These are phyloP conservation scores for Stomorhina lunata DNA, from an alignment of 2,888 invertebrate species.

Conservation along the genomic window DNA sequence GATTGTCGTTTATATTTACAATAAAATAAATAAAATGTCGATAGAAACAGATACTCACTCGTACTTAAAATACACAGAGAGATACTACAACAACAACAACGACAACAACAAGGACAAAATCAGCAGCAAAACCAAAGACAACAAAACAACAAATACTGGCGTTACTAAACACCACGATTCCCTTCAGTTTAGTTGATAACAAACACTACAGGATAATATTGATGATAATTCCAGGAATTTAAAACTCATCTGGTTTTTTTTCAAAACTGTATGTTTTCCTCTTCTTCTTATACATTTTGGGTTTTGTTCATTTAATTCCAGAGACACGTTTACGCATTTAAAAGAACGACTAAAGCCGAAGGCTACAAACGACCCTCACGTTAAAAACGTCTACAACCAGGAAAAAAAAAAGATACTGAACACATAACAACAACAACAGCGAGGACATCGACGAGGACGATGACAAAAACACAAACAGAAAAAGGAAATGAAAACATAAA, in stretches of 20 bases:
- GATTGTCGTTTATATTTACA: neutral
- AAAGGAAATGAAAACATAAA: slow-evolving; percentile 56
- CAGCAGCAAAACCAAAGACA: slow-evolving; percentile 8
- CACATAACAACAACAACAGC: slow-evolving; percentile 24
- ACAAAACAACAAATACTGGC: slow-evolving; percentile 26
- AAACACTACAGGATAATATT: slow-evolving; percentile 63
- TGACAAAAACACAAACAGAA: slow-evolving; percentile 15
- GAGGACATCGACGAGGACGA: neutral
- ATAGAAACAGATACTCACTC: neutral
- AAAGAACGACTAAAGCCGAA: slow-evolving; percentile 57
- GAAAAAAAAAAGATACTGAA: slow-evolving; percentile 7
- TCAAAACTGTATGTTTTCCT: neutral
- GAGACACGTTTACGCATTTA: slow-evolving; percentile 61
- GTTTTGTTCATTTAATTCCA: neutral
- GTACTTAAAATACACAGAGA: neutral
- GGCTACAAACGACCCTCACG: slow-evolving; percentile 59
- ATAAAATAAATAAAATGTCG: neutral
- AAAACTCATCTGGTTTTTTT: slow-evolving; percentile 53
- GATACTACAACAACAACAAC: neutral
- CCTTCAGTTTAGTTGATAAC: slow-evolving; percentile 57
- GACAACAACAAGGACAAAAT: neutral
- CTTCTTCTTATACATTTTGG: too few relatives aligned
- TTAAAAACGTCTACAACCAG: slow-evolving; percentile 11
- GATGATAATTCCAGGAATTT: slow-evolving; percentile 62
- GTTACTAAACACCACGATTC: too few relatives aligned